Evolutionary conservation across 2,797 vertebrate genomes (phyloP).

Genomic region (Siniperca undulata): DNA sequence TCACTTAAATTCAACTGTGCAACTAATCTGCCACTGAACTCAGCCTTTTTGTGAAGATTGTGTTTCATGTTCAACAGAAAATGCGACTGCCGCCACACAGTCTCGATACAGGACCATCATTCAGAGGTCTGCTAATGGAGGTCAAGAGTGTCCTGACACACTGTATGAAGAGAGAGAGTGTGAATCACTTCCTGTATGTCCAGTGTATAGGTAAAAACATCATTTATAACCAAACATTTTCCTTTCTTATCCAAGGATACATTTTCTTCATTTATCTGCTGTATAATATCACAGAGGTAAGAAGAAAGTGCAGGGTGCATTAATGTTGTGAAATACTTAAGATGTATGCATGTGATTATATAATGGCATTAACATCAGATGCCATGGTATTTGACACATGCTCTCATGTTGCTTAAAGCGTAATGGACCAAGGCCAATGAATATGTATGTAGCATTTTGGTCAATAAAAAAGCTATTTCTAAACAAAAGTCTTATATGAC

Average conservation of each 20-base stretch:
- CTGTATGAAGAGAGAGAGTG: slow-evolving; percentile 96
- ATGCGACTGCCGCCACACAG: slow-evolving; percentile 87
- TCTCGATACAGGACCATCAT: slow-evolving; percentile 92
- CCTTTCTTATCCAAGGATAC: neutral
- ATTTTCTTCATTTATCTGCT: neutral
- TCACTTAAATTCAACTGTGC: slow-evolving; percentile 27
- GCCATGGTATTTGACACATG: neutral
- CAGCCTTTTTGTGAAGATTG: slow-evolving; percentile 48
- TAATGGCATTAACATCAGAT: neutral
- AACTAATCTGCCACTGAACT: neutral
- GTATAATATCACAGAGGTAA: neutral
- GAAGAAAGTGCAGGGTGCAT: neutral
- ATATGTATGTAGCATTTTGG: neutral
- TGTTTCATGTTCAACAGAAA: slow-evolving; percentile 83
- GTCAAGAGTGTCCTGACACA: slow-evolving; percentile 94
- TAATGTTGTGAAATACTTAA: neutral
- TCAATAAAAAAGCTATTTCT: neutral
- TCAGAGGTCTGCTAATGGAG: slow-evolving; percentile 89
- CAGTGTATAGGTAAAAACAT: slow-evolving; percentile 88
- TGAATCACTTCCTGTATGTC: slow-evolving; percentile 90
- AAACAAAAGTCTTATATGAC: neutral
- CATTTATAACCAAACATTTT: slow-evolving; percentile 7
- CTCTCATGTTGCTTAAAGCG: neutral
- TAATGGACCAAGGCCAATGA: neutral
- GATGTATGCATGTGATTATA: neutral